Conservation (phyloP, 1,140 invertebrate genomes). For the Bombus picipes region DNA sequence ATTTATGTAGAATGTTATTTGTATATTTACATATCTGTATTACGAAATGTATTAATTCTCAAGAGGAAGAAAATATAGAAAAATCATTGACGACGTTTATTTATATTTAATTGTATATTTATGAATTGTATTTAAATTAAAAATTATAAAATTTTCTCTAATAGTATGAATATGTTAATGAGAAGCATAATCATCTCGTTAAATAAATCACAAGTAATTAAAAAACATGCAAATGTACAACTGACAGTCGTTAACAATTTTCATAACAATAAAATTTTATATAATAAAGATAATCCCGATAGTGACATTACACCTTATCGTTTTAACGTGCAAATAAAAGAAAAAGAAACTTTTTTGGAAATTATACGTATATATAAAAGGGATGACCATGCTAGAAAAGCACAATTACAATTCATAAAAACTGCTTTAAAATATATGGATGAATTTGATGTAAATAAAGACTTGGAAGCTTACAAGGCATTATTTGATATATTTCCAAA, state of each 20-base stretch:
- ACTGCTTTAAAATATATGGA: constrained; percentile 94
- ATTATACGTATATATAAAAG: constrained; percentile 88
- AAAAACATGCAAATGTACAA: neutral
- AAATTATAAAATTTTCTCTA: neutral
- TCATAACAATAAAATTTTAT: constrained; percentile 6
- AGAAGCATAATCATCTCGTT: neutral
- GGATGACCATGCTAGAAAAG: constrained; percentile 84
- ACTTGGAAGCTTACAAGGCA: constrained; percentile 95
- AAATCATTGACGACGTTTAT: neutral
- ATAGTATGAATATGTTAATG: constrained; percentile 21
- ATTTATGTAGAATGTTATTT: neutral
- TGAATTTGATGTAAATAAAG: constrained; percentile 94
- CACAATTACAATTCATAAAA: constrained; percentile 97
- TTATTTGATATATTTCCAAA: constrained; percentile 96
- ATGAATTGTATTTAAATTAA: neutral
- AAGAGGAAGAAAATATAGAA: neutral
- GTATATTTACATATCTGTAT: neutral
- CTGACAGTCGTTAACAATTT: constrained; percentile 17
- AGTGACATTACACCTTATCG: constrained; percentile 23
- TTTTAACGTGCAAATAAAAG: constrained; percentile 86
- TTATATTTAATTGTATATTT: neutral
- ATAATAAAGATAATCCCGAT: neutral
- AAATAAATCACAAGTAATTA: neutral
- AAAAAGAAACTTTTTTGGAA: constrained; percentile 89
- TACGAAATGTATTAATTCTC: too few relatives aligned